Percentiles rank a stretch among this genome's conserved stretches.
phyloP scores from a whole-genome alignment of 92 coral and sea anemone genomes.

The Nematostella vectensis region DNA sequence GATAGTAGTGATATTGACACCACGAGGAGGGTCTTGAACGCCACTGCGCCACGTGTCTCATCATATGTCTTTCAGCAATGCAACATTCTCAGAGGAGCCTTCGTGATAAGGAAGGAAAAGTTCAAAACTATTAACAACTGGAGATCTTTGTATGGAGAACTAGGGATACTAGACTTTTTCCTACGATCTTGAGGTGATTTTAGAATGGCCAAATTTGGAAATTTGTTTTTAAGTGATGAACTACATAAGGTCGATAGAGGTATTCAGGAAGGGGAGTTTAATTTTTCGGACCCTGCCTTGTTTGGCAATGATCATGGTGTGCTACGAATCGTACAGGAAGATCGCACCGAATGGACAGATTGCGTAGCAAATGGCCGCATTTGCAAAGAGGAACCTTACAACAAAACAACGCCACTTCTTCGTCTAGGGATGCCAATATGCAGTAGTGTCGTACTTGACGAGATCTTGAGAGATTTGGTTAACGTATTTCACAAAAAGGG shows the following conservation, averaged over 20 bases:
- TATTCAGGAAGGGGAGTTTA: conserved; percentile 14
- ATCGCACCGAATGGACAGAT: conserved; percentile 55
- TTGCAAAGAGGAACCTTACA: conserved; percentile 53
- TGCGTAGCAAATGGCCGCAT: conserved; percentile 47
- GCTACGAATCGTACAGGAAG: conserved; percentile 50
- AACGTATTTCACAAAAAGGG: conserved; percentile 35
- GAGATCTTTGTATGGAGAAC: conserved; percentile 28
- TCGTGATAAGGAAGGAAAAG: conserved; percentile 33
- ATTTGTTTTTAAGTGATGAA: conserved; percentile 27
- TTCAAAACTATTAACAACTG: conserved; percentile 20
- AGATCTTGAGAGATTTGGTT: conserved; percentile 42
- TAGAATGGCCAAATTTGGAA: conserved; percentile 36
- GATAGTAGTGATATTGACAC: background rate
- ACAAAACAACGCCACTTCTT: conserved; percentile 30
- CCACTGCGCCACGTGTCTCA: too few relatives aligned
- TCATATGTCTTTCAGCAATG: conserved; percentile 32
- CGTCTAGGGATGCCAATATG: conserved; percentile 45
- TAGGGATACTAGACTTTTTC: conserved; percentile 41
- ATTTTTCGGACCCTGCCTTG: conserved; percentile 38
- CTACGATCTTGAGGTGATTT: conserved; percentile 47
- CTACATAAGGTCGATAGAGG: conserved; percentile 43
- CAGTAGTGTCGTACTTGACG: conserved; percentile 37
- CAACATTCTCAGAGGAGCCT: conserved; percentile 34
- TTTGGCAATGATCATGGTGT: conserved; percentile 45
- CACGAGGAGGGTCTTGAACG: background rate